Evolutionary conservation across 92 coral and sea anemone species (phyloP), one percentile per base, ranked within the genome.

Genomic region (Epizoanthus fatuus): DNA sequence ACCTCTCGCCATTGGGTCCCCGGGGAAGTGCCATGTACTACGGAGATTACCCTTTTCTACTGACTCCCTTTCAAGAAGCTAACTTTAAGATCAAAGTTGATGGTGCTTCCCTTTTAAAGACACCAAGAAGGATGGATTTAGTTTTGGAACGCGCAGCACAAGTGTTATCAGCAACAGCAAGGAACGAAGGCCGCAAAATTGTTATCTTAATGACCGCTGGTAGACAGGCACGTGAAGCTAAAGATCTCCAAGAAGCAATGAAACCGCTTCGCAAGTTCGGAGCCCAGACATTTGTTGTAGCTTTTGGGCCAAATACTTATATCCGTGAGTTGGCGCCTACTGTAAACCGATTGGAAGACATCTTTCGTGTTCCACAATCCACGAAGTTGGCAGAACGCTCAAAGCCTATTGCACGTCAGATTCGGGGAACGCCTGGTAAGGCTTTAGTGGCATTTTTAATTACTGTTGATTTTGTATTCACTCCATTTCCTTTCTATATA

Each of bases 201-300:
- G 79, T 74, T 74, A 54, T 74, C 15, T 45, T 74, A 29, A n/a
- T 74, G 40, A 74, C 58, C 22, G 79, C 79, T 10, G 79, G 79
- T 54, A 54, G 20, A 52, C 79, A 74, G 56, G 49, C 64, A 14
- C 19, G 40, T 60, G 32, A 56, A 32, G 63, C 42, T 25, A 38
- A 56, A 15, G 17, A 60, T 32, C 67, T 75, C 7, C 10, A 75
- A 8, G 81, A 75, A 13, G 81, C 81, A 13, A 7, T 57, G 4
- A 39, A 75, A 57, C 68, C 81, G 2, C 67, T 75, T 57, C 66
- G 42, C 10, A 37, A 44, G 16, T 2, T 57, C 5, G 68, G 44
- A 29, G 81, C 81, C 37, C 81, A 75, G 81, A 75, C 63, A 6
- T 75, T 75, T 75, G 81, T 75, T 75, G 53, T 75, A 35, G 81